These are phyloP conservation scores for Ahaetulla prasina DNA, from an alignment of 2,113 vertebrate genomes.

Conservation along the genomic window DNA sequence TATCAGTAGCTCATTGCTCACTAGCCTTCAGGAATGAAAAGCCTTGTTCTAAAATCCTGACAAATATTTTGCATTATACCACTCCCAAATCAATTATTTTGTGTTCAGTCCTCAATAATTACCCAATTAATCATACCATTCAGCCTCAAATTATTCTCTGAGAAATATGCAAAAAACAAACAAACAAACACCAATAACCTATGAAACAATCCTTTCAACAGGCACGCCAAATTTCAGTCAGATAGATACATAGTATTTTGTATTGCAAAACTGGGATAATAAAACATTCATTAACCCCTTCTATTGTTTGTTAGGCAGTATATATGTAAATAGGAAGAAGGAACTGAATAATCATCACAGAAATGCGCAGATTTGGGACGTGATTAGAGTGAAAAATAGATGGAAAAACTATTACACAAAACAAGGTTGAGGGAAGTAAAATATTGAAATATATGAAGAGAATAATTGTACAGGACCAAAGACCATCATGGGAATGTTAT, in stretches of 20 bases:
- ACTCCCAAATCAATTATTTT: background rate
- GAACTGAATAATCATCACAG: background rate
- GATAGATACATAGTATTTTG: background rate
- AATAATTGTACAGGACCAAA: too few species aligned
- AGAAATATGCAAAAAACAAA: background rate
- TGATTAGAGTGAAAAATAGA: background rate
- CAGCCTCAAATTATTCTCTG: background rate
- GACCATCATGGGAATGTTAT: too few species aligned
- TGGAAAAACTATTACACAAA: background rate
- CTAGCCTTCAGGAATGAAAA: background rate
- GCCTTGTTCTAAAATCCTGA: background rate
- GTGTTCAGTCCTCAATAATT: background rate
- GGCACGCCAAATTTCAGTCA: background rate
- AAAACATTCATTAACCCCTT: background rate
- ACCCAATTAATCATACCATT: background rate
- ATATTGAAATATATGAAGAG: too few species aligned
- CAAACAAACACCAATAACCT: too few species aligned
- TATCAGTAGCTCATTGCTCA: constrained; percentile 24
- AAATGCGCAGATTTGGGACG: background rate
- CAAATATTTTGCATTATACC: background rate
- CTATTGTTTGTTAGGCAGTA: background rate
- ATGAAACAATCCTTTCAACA: background rate
- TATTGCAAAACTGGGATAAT: background rate
- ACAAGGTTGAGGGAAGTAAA: background rate
- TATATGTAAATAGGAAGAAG: background rate